Evolutionary conservation across 92 coral and sea anemone genomes (phyloP), one percentile per base, ranked within the genome.

Genomic region (Porites rus): DNA sequence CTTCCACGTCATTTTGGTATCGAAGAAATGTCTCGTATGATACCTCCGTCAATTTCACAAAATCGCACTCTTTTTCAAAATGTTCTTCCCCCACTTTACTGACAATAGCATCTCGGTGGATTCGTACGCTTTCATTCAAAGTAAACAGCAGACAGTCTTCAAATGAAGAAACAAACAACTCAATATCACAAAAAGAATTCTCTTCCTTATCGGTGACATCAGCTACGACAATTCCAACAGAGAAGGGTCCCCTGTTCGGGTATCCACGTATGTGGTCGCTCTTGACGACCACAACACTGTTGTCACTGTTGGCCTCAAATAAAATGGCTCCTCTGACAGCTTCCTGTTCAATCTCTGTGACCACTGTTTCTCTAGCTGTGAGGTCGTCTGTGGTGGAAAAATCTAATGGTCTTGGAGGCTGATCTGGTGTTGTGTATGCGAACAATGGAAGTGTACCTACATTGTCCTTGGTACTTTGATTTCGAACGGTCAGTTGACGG

Each of bases 391-490:
- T 78, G 12, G 46, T 50, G 19, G 82, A 85, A 20, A 79, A 80
- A 65, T 85, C 80, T 21, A 85, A 21, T n/a, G 84, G 93, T 31
- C 68, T 68, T 21, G 87, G 82, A 14, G 80, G n/a, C 4, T 79
- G 76, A 75, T 78, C 76, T 61, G 75, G 83, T 16, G 85, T 74
- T 50, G 86, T 51, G 81, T 85, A 85, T 22, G 93, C 87, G 10
- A 46, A 80, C 69, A 90, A 10, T 1, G 90, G 87, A 13, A 74
- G 86, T 7, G 84, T 90, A 4, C 90, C 93, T 5, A 90, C 93
- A 53, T 90, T 75, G 60, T 81, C 93, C 17, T 90, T 91, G 74
- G 91, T 87, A 72, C 72, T 70, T 17, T 91, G 91, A 77, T 91
- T 87, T 8, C 86, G 81, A 14, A 91, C 89, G 6, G 86, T 90